A percentile compares a stretch with the other conserved stretches of the same genome.
Conservation (phyloP, 2,888 invertebrate species). For the Drosophila neonasuta region DNA sequence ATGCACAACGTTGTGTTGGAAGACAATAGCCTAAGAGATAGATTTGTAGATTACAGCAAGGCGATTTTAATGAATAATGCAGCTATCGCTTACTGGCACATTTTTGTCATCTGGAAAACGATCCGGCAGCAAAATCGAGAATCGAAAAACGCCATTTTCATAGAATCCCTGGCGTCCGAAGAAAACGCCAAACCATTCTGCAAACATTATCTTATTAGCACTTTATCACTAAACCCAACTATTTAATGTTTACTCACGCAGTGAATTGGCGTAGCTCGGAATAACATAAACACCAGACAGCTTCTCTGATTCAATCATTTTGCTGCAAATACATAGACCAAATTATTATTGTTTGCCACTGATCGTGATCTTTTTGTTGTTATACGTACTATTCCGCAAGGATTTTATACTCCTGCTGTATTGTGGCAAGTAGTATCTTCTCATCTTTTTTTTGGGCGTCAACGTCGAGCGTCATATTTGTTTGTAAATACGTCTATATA, state of each 20-base stretch:
- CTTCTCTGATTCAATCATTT: conserved; percentile 92
- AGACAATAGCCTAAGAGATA: conserved; percentile 87
- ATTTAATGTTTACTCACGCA: conserved; percentile 85
- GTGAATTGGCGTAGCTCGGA: conserved; percentile 92
- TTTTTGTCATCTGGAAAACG: conserved; percentile 87
- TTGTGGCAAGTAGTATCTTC: conserved; percentile 88
- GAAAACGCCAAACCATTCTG: conserved; percentile 81
- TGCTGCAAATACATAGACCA: conserved; percentile 83
- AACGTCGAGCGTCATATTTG: conserved; percentile 77
- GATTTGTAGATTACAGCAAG: not conserved
- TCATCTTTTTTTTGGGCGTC: conserved; percentile 81
- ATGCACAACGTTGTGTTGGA: conserved; percentile 93
- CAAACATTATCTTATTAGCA: not conserved
- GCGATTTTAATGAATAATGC: no score
- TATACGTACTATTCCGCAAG: conserved; percentile 94
- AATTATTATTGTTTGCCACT: conserved; percentile 9
- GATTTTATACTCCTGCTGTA: conserved; percentile 94
- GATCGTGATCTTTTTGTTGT: not conserved
- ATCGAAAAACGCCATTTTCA: conserved; percentile 94
- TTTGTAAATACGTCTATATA: not conserved
- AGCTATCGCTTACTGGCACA: conserved; percentile 53
- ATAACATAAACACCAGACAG: conserved; percentile 95
- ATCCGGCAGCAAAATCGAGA: conserved; percentile 92
- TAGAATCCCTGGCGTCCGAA: conserved; percentile 90
- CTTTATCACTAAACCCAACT: no score